These are phyloP conservation scores for Rhagophthalmus giganteus DNA, from an alignment of 2,888 invertebrate species.

Conservation along the genomic window DNA sequence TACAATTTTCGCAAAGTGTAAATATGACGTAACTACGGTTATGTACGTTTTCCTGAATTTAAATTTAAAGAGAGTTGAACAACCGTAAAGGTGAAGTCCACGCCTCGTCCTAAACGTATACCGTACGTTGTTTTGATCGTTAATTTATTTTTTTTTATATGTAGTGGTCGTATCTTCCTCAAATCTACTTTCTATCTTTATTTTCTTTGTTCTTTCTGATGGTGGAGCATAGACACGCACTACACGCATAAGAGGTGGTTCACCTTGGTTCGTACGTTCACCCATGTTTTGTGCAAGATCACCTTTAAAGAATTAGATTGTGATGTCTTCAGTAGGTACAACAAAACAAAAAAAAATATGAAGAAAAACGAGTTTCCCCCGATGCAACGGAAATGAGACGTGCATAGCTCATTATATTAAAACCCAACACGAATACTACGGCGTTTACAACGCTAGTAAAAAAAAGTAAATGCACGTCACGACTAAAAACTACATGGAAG, in stretches of 20 bases:
- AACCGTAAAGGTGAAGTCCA: slow-evolving; percentile 27
- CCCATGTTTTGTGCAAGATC: slow-evolving; percentile 31
- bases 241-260: slow-evolving; percentile 41
- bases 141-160: slow-evolving; percentile 17
- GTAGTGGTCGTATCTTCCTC: slow-evolving; percentile 23
- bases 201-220: slow-evolving; percentile 29
- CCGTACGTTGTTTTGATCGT: slow-evolving; percentile 29
- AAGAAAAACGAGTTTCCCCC: too few relatives aligned
- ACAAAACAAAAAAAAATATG: too few relatives aligned
- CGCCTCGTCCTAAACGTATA: slow-evolving; percentile 15
- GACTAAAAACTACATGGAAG: too few relatives aligned
- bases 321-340: slow-evolving; percentile 7
- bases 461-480: too few relatives aligned
- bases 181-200: slow-evolving; percentile 25
- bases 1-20: too few relatives aligned
- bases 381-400: too few relatives aligned
- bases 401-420: too few relatives aligned
- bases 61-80: slow-evolving; percentile 23
- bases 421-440: too few relatives aligned
- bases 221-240: slow-evolving; percentile 40
- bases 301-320: slow-evolving; percentile 11
- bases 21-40: slow-evolving; percentile 3
- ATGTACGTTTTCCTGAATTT: slow-evolving; percentile 11
- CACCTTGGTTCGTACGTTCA: slow-evolving; percentile 46
- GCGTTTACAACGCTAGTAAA: too few relatives aligned